Base-by-base conservation (phyloP, 2,888 invertebrate genomes). In the Nymphalis polychloros region DNA sequence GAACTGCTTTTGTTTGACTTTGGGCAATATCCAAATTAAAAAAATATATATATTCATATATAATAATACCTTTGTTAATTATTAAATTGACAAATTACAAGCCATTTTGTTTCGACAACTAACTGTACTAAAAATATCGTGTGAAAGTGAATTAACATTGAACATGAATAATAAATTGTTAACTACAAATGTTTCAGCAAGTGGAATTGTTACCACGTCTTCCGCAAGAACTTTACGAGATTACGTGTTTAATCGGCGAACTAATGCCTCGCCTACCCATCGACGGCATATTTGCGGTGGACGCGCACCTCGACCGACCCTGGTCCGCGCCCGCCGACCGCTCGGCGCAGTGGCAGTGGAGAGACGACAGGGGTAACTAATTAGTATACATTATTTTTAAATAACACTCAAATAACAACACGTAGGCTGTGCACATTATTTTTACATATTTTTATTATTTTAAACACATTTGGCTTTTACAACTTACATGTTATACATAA, bases 201-300 rank as follows among this genome's bases (percentile, higher is more conserved):
- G 96, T 98, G 76, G 97, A 98, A 84, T 93, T 99, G 72, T 95
- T 98, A 61, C 94, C 97, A 2, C 96, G 99, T 70, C 96, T 97
- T 63, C 98, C 99, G 0, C 98, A 99, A 84, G 99, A 99, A 87
- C 93, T 99, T 77, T 98, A 98, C 86, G 99, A 99, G 93, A 97
- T 99, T 72, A 99, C 99, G 8, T 97, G 98, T 78, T 93, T 99
- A 67, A 98, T 99, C 80, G 99, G 98, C 17, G 99, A 99, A 90
- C 93, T 99, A 76, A 97, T 99, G 97, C 99, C 99, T 52, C 96
- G 97, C 55, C 93, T 99, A 78, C 99, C 99, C 1, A 95, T 96
- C 0, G 98, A 98, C 87, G 99, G 99, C 13, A 97, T 99, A 78
- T 99, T 99, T 92, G 94, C 97, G 61, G 98, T 99, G 69, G 99